phyloP scores from a whole-genome alignment of 35 echinoderm and acorn worm species.

The Nesometra sesokonis region DNA sequence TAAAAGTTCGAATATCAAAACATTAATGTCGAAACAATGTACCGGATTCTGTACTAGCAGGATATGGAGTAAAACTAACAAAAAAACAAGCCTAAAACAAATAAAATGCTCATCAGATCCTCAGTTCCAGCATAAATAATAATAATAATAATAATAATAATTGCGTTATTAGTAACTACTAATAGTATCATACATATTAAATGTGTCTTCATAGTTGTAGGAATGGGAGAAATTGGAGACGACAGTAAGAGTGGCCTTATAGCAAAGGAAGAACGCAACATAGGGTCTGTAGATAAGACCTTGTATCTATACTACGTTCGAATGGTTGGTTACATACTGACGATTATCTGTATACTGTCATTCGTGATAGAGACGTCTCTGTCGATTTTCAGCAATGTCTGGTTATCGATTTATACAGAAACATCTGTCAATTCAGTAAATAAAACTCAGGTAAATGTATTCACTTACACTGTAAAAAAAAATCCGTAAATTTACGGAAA shows the following conservation, averaged over 20 bases:
- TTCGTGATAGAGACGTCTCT: neutral
- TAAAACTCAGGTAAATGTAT: neutral
- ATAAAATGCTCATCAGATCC: too few species aligned
- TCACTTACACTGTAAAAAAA: neutral
- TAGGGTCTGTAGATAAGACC: slow-evolving; percentile 20
- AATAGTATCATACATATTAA: too few species aligned
- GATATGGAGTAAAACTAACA: too few species aligned
- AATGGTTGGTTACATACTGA: slow-evolving; percentile 7
- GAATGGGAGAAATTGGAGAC: neutral
- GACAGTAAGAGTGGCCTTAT: slow-evolving; percentile 17
- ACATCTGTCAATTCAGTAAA: neutral
- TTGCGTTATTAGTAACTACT: too few species aligned
- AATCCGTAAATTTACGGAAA: neutral
- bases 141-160: too few species aligned
- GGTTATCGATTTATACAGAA: slow-evolving; percentile 41
- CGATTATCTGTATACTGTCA: neutral
- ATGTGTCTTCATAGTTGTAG: neutral
- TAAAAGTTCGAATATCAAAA: too few species aligned
- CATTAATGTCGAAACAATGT: too few species aligned
- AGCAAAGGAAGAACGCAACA: slow-evolving; percentile 42
- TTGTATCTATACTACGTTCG: slow-evolving; percentile 30
- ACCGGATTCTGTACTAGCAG: too few species aligned
- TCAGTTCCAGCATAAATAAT: too few species aligned
- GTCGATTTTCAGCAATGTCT: slow-evolving; percentile 39
- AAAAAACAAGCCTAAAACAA: too few species aligned